These are phyloP conservation scores for Eristalinus aeneus DNA, from an alignment of 2,888 invertebrate genomes.

Conservation along the genomic window DNA sequence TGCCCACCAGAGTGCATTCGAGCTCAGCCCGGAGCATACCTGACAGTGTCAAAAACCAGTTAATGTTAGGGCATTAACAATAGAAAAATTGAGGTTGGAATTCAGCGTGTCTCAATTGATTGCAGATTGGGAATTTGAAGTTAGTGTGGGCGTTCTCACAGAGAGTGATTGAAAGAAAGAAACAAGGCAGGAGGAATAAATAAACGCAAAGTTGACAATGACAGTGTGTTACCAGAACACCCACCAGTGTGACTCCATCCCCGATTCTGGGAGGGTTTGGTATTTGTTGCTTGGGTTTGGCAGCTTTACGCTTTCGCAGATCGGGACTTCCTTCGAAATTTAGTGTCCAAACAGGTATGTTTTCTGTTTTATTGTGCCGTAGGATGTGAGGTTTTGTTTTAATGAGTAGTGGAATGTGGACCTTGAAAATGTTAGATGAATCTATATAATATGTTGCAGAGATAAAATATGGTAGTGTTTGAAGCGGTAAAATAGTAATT, in stretches of 20 bases:
- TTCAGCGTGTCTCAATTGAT: slow-evolving; percentile 62
- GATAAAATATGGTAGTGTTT: background rate
- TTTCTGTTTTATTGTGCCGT: background rate
- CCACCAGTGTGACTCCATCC: slow-evolving; percentile 53
- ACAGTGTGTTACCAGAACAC: slow-evolving; percentile 62
- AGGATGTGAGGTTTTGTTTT: background rate
- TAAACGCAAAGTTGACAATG: slow-evolving; percentile 50
- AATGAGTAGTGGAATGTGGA: background rate
- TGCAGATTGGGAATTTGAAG: slow-evolving; percentile 53
- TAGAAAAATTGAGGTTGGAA: slow-evolving; percentile 59
- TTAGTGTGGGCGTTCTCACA: slow-evolving; percentile 42
- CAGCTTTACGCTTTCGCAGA: slow-evolving; percentile 13
- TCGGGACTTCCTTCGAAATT: slow-evolving; percentile 9
- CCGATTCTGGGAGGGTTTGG: slow-evolving; percentile 37
- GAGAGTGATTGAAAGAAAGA: slow-evolving; percentile 25
- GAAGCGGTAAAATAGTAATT: background rate
- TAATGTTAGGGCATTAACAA: slow-evolving; percentile 42
- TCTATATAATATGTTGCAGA: background rate
- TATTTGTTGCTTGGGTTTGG: slow-evolving; percentile 40
- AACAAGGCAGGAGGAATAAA: background rate
- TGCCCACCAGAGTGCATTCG: slow-evolving; percentile 33
- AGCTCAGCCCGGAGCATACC: background rate
- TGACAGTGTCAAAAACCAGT: slow-evolving; percentile 18
- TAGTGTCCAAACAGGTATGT: background rate
- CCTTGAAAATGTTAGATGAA: background rate